Evolutionary conservation across 2,888 invertebrate species (phyloP).

Genomic region (Lycophotia porphyrea): DNA sequence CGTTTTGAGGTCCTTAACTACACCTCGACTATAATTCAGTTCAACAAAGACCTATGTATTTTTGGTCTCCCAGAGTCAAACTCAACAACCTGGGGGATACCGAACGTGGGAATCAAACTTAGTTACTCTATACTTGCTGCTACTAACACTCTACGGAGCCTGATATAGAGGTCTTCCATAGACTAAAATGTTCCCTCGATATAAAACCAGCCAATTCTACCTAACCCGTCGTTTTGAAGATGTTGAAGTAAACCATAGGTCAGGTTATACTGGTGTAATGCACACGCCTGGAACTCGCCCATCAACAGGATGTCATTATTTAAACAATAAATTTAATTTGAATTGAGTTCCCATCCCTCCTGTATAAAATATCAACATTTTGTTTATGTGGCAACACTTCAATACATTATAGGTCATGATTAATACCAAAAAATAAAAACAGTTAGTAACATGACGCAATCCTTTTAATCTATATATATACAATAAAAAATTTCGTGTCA

Average conservation of each 20-base stretch:
- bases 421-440: not conserved
- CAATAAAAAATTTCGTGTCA: no score
- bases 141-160: constrained; percentile 21
- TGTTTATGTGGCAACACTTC: not conserved
- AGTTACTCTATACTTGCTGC: constrained; percentile 7
- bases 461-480: no score
- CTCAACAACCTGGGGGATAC: not conserved
- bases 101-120: constrained; percentile 38
- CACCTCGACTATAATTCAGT: not conserved
- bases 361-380: constrained; percentile 11
- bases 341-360: constrained; percentile 70
- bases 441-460: not conserved
- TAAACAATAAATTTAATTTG: constrained; percentile 86
- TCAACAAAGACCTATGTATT: not conserved
- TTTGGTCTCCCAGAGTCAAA: not conserved
- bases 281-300: constrained; percentile 69
- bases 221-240: constrained; percentile 3
- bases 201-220: not conserved
- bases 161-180: not conserved
- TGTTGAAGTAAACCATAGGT: not conserved
- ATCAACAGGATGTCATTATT: constrained; percentile 80
- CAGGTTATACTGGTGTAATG: constrained; percentile 23
- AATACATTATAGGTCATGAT: not conserved
- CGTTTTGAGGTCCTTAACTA: not conserved
- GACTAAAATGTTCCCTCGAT: constrained; percentile 23